A percentile compares a stretch with the other conserved stretches of the same genome.
These are phyloP conservation scores for Diaprepes abbreviatus DNA, from an alignment of 2,888 invertebrate genomes.

Conservation along the genomic window DNA sequence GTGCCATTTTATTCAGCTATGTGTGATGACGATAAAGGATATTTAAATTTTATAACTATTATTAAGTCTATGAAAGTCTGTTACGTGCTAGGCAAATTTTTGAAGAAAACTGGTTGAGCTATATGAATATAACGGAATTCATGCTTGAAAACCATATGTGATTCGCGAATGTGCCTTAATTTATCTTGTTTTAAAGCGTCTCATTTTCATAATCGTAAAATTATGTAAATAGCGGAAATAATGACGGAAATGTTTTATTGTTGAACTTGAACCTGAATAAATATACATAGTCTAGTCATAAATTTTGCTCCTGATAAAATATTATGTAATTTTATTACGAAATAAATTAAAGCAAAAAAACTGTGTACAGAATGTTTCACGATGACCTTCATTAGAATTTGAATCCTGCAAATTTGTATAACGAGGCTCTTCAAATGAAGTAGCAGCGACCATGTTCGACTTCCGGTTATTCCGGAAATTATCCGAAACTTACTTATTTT, in stretches of 20 bases:
- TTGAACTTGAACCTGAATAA: too few relatives aligned
- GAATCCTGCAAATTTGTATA: too few relatives aligned
- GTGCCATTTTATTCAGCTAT: slow-evolving; percentile 24
- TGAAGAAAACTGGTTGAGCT: neutral
- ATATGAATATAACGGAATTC: slow-evolving; percentile 16
- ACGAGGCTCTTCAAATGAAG: too few relatives aligned
- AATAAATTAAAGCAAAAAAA: too few relatives aligned
- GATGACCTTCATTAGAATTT: too few relatives aligned
- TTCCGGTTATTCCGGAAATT: too few relatives aligned
- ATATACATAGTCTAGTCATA: too few relatives aligned
- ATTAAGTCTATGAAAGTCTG: slow-evolving; percentile 16
- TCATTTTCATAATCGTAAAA: neutral
- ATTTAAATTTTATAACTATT: slow-evolving; percentile 27
- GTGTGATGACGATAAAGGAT: slow-evolving; percentile 30
- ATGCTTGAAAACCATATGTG: slow-evolving; percentile 16
- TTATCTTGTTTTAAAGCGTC: neutral
- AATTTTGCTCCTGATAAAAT: too few relatives aligned
- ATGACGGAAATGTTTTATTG: neutral
- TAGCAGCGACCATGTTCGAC: too few relatives aligned
- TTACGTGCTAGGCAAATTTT: slow-evolving; percentile 3
- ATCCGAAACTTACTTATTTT: too few relatives aligned
- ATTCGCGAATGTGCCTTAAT: neutral
- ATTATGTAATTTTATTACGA: too few relatives aligned
- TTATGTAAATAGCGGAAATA: neutral
- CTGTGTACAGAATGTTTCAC: too few relatives aligned